Base-by-base conservation (phyloP, 2,797 vertebrate species). In the Ara ararauna region DNA sequence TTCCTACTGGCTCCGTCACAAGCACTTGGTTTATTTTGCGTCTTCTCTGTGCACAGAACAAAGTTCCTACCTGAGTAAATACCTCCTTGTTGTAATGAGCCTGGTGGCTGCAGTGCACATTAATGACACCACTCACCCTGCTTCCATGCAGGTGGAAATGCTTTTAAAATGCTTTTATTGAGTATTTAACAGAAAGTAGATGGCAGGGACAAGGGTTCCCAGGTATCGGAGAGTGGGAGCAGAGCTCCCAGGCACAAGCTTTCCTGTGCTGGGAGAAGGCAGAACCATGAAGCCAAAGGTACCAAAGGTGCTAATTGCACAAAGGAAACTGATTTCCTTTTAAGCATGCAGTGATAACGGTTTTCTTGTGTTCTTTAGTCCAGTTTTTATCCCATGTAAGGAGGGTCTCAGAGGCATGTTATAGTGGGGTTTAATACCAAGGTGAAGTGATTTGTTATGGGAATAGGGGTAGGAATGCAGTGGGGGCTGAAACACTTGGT, bases 401-500 rank as follows among this genome's bases (percentile, higher is more conserved):
- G 64, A 79, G 50, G 24, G 13, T 29, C 64, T 53, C 44, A 13
- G 3, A 26, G 27, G 29, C 40, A 18, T 1, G 1, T 58, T 7
- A 3, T 0, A 0, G 22, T 51, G 42, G 14, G 8, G 42, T 36
- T 71, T 32, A 85, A 75, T 20, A 11, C 45, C n/a, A 30, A 18
- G 23, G 38, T 38, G 32, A 64, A 79, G 64, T 11, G n/a, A 34
- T 15, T 73, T 22, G 2, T 84, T 16, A 2, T 2, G 9, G 53
- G 23, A 60, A 36, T 26, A 54, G 60, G 34, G 24, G 5, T n/a
- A 34, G 74, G 58, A 53, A 66, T 5, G 9, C 50, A 32, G 17
- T 0, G 0, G 23, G 61, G 53, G 45, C 40, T 47, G 58, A 34
- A 79, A 44, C 3, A 8, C 47, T 17, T 0, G 0, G 45, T 0